A percentile compares a stretch with the other conserved stretches of the same genome.
Evolutionary conservation across 1,140 invertebrate species (phyloP).

Genomic region (Drosophila teissieri): DNA sequence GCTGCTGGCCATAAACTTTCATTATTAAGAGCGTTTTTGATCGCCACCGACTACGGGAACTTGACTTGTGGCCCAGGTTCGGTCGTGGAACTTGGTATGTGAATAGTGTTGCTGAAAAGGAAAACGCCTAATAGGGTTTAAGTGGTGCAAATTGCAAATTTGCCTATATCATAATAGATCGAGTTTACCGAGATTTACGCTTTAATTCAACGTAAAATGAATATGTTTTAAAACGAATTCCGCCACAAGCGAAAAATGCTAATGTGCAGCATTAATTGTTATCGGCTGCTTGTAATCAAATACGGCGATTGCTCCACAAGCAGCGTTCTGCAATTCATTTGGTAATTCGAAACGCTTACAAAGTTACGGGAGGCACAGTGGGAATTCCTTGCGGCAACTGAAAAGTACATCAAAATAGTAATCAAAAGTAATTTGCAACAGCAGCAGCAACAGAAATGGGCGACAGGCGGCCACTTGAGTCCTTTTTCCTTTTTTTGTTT

Average conservation of each 20-base stretch:
- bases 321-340: constrained; percentile 38
- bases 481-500: background rate
- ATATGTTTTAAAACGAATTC: background rate
- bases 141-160: constrained; percentile 7
- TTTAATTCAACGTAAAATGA: too few species aligned
- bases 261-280: constrained; percentile 13
- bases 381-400: constrained; percentile 53
- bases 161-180: background rate
- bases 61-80: background rate
- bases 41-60: constrained; percentile 7
- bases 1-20: constrained; percentile 27
- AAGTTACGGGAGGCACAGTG: constrained; percentile 50
- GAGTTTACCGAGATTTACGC: background rate
- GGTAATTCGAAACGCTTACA: constrained; percentile 77
- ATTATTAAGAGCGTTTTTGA: constrained; percentile 38
- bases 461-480: constrained; percentile 34
- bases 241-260: background rate
- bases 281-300: constrained; percentile 62
- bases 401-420: constrained; percentile 80
- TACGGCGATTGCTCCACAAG: constrained; percentile 31
- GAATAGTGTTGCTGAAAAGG: background rate
- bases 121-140: background rate
- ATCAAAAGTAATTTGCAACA: constrained; percentile 77
- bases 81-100: background rate
- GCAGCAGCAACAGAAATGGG: constrained; percentile 9